phyloP scores from a whole-genome alignment of 1,140 invertebrate genomes.

The Brachionus manjavacas region DNA sequence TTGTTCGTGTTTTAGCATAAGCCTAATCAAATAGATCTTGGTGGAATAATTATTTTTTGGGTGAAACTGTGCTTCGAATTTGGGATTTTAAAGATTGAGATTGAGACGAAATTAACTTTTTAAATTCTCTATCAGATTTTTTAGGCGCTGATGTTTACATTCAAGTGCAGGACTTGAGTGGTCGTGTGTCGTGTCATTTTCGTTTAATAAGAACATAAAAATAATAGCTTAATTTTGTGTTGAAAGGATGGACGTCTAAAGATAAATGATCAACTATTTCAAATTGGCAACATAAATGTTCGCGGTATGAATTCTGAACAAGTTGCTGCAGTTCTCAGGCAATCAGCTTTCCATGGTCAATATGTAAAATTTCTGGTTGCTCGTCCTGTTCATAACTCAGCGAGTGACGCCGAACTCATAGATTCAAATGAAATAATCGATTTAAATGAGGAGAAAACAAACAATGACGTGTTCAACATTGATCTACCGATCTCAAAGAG shows the following conservation, averaged over 20 bases:
- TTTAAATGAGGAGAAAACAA: background rate
- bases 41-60: too few relatives aligned
- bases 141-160: too few relatives aligned
- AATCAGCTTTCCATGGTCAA: constrained; percentile 65
- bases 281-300: constrained; percentile 85
- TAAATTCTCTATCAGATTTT: too few relatives aligned
- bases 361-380: constrained; percentile 83
- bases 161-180: too few relatives aligned
- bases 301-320: constrained; percentile 83
- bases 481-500: constrained; percentile 46
- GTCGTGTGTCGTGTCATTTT: too few relatives aligned
- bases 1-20: too few relatives aligned
- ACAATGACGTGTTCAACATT: background rate
- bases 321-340: constrained; percentile 81
- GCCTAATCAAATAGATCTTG: too few relatives aligned
- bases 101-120: too few relatives aligned
- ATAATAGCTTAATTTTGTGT: too few relatives aligned
- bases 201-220: too few relatives aligned
- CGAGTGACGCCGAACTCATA: background rate
- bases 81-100: too few relatives aligned
- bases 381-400: constrained; percentile 54
- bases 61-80: too few relatives aligned
- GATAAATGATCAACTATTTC: constrained; percentile 85
- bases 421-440: background rate
- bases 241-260: constrained; percentile 71